phyloP scores from a whole-genome alignment of 2,113 vertebrate species.

The Heterotilapia buettikoferi region DNA sequence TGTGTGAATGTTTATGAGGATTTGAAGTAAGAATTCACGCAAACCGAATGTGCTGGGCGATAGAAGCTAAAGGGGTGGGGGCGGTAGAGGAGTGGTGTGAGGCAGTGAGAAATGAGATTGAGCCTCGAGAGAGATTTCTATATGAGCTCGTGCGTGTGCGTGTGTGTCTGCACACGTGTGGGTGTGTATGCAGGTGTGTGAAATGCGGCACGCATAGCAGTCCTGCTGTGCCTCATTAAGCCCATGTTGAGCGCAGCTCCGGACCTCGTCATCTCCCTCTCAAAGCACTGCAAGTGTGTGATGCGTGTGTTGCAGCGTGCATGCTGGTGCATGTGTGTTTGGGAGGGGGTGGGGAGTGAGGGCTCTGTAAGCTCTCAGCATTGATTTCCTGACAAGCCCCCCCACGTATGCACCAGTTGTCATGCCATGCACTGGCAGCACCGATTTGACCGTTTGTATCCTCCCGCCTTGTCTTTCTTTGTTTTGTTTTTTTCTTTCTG shows the following conservation, averaged over 20 bases:
- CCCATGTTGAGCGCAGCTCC: slow-evolving; percentile 62
- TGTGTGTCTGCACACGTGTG: neutral
- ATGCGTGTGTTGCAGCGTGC: neutral
- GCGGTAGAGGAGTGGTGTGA: neutral
- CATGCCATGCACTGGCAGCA: slow-evolving; percentile 37
- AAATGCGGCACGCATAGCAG: slow-evolving; percentile 28
- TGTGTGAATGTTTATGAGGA: neutral
- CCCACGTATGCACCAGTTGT: slow-evolving; percentile 4
- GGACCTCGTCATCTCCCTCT: slow-evolving; percentile 62
- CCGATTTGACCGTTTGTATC: slow-evolving; percentile 55
- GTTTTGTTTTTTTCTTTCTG: neutral
- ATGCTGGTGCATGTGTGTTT: neutral
- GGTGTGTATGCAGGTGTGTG: slow-evolving; percentile 37
- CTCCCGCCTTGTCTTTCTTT: neutral
- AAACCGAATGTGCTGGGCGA: neutral
- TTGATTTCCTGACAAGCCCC: slow-evolving; percentile 67
- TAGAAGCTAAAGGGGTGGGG: neutral
- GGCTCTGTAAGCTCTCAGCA: slow-evolving; percentile 43
- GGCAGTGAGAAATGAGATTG: slow-evolving; percentile 47
- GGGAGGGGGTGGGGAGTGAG: neutral
- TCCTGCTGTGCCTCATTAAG: slow-evolving; percentile 74
- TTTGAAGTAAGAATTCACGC: slow-evolving; percentile 14
- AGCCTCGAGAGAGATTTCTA: slow-evolving; percentile 34
- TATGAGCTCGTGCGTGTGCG: neutral
- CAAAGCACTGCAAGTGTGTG: slow-evolving; percentile 16